These are phyloP conservation scores for Schlechtendalia chinensis DNA, from an alignment of 1,140 invertebrate genomes.

Conservation along the genomic window DNA sequence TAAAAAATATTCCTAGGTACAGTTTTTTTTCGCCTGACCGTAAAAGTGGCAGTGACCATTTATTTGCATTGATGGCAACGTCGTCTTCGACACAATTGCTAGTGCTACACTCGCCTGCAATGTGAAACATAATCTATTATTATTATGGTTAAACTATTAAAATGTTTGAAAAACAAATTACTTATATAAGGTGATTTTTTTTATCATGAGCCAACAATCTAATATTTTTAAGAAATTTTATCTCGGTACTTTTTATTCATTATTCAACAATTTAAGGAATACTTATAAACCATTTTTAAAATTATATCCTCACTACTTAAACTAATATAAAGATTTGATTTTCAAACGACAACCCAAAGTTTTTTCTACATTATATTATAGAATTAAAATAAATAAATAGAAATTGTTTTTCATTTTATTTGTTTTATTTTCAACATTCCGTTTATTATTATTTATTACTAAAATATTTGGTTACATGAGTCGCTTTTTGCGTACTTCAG, in stretches of 20 bases:
- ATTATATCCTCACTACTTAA: too few relatives aligned
- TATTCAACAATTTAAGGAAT: too few relatives aligned
- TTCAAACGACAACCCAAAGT: too few relatives aligned
- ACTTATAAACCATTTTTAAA: background rate
- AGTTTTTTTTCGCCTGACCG: slow-evolving; percentile 83
- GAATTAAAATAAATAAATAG: too few relatives aligned
- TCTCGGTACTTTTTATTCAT: too few relatives aligned
- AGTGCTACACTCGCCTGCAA: slow-evolving; percentile 60
- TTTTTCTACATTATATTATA: too few relatives aligned
- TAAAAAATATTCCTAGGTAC: slow-evolving; percentile 83
- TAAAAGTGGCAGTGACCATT: slow-evolving; percentile 84
- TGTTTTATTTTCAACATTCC: background rate
- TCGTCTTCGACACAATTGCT: slow-evolving; percentile 75
- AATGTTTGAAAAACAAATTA: background rate
- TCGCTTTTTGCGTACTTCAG: too few relatives aligned
- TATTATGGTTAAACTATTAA: too few relatives aligned
- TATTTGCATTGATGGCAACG: slow-evolving; percentile 59
- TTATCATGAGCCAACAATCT: too few relatives aligned
- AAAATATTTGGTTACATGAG: background rate
- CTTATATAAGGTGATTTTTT: background rate
- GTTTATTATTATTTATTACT: background rate
- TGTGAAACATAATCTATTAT: background rate
- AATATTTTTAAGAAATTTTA: too few relatives aligned
- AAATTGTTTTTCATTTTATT: too few relatives aligned
- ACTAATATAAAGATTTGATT: too few relatives aligned